These are phyloP conservation scores for Tachina fera DNA, from an alignment of 2,888 invertebrate species.

Conservation along the genomic window DNA sequence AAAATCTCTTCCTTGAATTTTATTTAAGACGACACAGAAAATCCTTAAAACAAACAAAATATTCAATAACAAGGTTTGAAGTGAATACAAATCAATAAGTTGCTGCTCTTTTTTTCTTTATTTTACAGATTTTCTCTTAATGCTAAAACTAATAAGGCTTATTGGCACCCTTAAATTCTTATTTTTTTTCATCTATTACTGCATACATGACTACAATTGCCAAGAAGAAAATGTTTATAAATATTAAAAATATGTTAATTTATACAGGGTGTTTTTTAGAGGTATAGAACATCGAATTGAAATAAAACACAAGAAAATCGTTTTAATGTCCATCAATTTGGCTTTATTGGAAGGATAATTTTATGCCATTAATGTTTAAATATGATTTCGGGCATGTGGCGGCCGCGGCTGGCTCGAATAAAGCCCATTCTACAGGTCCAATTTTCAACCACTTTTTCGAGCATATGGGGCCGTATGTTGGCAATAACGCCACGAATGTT, in stretches of 20 bases:
- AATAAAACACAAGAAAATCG: no score
- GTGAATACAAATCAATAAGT: slow-evolving; percentile 25
- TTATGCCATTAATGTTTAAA: no score
- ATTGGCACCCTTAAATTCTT: slow-evolving; percentile 29
- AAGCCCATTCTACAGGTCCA: no score
- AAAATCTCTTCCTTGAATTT: background rate
- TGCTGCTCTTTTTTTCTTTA: slow-evolving; percentile 21
- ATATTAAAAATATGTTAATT: slow-evolving; percentile 22
- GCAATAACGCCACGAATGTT: no score
- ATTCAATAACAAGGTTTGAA: slow-evolving; percentile 26
- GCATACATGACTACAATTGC: background rate
- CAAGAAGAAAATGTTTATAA: slow-evolving; percentile 14
- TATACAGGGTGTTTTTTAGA: no score
- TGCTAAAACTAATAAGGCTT: slow-evolving; percentile 41
- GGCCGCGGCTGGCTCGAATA: no score
- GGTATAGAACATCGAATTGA: no score
- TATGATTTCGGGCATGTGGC: no score
- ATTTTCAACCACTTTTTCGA: no score
- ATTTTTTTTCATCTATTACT: background rate
- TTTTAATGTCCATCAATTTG: no score
- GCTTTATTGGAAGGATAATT: no score
- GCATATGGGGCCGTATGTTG: no score
- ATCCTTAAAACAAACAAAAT: slow-evolving; percentile 44
- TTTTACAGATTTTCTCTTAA: background rate
- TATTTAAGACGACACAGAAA: background rate